Evolutionary conservation across 2,113 vertebrate genomes (phyloP), one percentile per base, ranked within the genome.

Genomic region (Tragelaphus imberbis): DNA sequence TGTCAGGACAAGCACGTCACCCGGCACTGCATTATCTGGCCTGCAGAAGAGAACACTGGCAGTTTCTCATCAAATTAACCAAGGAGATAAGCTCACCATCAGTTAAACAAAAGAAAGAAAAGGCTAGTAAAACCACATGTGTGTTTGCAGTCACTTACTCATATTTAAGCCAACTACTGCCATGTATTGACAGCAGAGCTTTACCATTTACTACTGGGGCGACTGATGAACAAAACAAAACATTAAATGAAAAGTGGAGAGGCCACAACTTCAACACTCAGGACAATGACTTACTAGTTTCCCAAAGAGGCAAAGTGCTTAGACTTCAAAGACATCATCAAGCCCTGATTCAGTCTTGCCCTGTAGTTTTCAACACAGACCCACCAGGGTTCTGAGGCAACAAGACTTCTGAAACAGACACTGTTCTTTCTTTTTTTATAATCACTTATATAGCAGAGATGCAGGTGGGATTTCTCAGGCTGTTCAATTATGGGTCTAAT

Each of bases 11-110:
- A 99, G 98, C 97, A 99, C 99, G 33, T 99, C 99, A 97, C 99
- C 99, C 36, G 99, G 99, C 28, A 99, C 99, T 59, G 99, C 99
- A 63, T 99, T 99, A 98, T 99, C 99, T 97, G 99, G 99, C 99
- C 99, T 99, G 98, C 82, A 98, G 97, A 96, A 95, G 97, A 98
- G 93, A 92, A 96, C 98, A 96, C 95, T 47, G 27, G 36, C 1
- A 58, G 2, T 17, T 79, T 80, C 44, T 5, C 44, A 55, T 80
- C 40, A 81, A 30, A 85, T 58, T 55, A 80, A 92, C 51, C 4
- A 61, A 95, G 40, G 25, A 84, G 28, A 28, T 56, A 56, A 91
- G 58, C 7, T 30, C 71, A 44, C 11, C 8, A 17, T 21, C 3
- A 1, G 58, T 58, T 40, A 58, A 80, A 77, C 0, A 0, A 30